These are phyloP conservation scores for Pluvianellus socialis DNA, from an alignment of 2,113 vertebrate species.

Conservation along the genomic window DNA sequence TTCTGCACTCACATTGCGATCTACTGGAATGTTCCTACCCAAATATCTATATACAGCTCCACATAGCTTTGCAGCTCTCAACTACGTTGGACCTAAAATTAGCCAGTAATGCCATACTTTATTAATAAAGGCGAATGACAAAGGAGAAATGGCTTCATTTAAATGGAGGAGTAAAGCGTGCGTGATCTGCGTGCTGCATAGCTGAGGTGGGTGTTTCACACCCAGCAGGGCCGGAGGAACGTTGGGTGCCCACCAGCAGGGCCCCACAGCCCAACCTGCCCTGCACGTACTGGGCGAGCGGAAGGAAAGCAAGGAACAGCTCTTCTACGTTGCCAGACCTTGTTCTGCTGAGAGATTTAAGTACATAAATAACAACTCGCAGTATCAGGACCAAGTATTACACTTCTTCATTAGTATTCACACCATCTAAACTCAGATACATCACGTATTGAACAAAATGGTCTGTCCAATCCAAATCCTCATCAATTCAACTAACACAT, in stretches of 20 bases:
- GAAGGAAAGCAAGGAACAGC: neutral
- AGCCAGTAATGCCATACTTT: constrained; percentile 20
- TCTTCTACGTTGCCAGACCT: neutral
- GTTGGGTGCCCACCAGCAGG: neutral
- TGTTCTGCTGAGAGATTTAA: neutral
- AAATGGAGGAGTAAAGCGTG: neutral
- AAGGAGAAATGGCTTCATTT: constrained; percentile 26
- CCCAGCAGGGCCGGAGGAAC: neutral
- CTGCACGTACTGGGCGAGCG: neutral
- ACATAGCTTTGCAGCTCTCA: constrained; percentile 13
- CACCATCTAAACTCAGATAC: neutral
- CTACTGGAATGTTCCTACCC: constrained; percentile 31
- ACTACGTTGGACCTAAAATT: neutral
- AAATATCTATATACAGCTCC: constrained; percentile 1
- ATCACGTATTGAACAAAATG: neutral
- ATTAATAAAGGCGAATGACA: constrained; percentile 15
- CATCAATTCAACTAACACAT: neutral
- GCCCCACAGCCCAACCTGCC: neutral
- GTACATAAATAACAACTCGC: neutral
- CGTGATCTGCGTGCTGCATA: neutral
- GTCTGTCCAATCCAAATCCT: neutral
- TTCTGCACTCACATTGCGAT: neutral
- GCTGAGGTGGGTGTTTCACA: neutral
- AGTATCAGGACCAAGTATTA: neutral
- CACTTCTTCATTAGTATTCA: neutral